Base-by-base conservation (phyloP, 2,888 invertebrate species). In the Eristalis pertinax region DNA sequence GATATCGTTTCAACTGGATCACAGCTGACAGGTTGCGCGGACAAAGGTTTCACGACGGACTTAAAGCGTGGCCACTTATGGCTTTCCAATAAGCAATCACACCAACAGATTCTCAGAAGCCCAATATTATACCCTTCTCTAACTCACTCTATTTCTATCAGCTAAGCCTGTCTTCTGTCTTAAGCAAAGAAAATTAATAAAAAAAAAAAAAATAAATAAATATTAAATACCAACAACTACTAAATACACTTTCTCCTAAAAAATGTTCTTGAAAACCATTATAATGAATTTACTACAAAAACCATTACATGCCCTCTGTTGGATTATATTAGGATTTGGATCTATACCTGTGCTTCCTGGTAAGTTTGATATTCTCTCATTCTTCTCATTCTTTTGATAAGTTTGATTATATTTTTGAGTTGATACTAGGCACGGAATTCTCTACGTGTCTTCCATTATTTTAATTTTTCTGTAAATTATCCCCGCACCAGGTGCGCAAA, bases 281-380 rank as follows among this genome's bases (percentile, higher is more conserved):
- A 87, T 84, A 80, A 87, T 87, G 87, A 87, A 87, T 79, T 83
- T 84, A 87, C 79, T 84, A 84, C 87, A 87, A 79, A 79, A 84
- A 87, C 87, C 87, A 84, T 84, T 87, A 22, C 87, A 87, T 87
- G 87, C 84, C 84, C 84, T 87, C 79, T 87, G 84, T 74, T 89
- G 89, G 89, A 89, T 89, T 87, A 83, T 89, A 88, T 77, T 89
- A 84, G 89, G 89, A 89, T 89, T 89, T 69, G 89, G 89, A 89
- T 89, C 89, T 65, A 73, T 89, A 82, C 88, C 89, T 41, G 84
- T 88, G 70, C 73, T 89, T 74, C 89, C 89, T 89, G 89, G 89
- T 89, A 88, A 89, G 89, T 87, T 58, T 69, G 43, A 35, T 50
- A 35, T 58, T n/a, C n/a, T 43, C 35, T 24, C 19, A 62, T 65